Conservation (phyloP, 1,140 invertebrate species). For the Listronotus bonariensis region DNA sequence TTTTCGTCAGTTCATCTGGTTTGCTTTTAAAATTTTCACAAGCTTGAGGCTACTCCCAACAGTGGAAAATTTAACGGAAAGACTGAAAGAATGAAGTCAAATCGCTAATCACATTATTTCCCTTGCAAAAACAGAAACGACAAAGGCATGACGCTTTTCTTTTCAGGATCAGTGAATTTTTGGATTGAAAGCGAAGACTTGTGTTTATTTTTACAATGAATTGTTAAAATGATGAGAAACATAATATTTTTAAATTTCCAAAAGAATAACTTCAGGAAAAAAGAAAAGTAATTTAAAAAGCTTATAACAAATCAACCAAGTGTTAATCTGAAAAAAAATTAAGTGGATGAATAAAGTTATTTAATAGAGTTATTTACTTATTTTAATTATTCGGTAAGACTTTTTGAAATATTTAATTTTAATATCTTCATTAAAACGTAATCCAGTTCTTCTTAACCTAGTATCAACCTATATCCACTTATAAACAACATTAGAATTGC, state of each 20-base stretch:
- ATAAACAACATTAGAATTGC: too few species aligned
- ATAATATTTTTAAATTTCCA: conserved; percentile 23
- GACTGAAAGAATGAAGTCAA: conserved; percentile 23
- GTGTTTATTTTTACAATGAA: conserved; percentile 26
- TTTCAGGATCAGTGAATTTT: conserved; percentile 23
- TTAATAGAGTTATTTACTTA: too few species aligned
- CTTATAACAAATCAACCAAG: conserved; percentile 5
- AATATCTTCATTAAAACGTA: too few species aligned
- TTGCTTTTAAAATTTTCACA: conserved; percentile 25
- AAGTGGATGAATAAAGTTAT: conserved; percentile 1
- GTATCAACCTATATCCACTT: too few species aligned
- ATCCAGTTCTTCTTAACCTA: too few species aligned
- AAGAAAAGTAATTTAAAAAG: conserved; percentile 12
- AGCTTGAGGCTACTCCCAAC: conserved; percentile 13
- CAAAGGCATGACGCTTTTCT: conserved; percentile 24
- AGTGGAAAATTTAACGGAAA: conserved; percentile 25
- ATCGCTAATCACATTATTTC: conserved; percentile 33
- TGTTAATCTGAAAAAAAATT: not conserved
- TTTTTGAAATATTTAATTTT: too few species aligned
- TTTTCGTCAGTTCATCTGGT: conserved; percentile 25
- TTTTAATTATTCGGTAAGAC: too few species aligned
- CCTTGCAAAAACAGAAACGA: conserved; percentile 30
- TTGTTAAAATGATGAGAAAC: conserved; percentile 17
- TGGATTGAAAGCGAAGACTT: conserved; percentile 17
- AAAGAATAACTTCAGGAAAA: conserved; percentile 11